Conservation (phyloP, 2,888 invertebrate species). For the Drosophila aldrichi region DNA sequence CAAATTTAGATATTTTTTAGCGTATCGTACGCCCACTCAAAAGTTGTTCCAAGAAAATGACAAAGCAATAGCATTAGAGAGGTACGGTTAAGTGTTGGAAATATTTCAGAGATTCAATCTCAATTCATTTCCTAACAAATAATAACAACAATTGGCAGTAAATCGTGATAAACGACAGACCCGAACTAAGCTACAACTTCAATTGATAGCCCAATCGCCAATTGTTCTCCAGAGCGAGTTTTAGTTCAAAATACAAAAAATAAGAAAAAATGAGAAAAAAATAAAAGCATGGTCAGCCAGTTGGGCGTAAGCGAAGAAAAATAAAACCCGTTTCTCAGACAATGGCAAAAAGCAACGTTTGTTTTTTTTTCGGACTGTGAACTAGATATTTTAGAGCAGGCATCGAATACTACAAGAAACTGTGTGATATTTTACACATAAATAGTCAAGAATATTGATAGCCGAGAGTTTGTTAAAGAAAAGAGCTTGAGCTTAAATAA, state of each 20-base stretch:
- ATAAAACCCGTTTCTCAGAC: conserved; percentile 68
- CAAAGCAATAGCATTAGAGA: conserved; percentile 32
- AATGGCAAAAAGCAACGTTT: conserved; percentile 51
- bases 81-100: conserved; percentile 15
- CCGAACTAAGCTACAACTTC: conserved; percentile 42
- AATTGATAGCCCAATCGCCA: conserved; percentile 62
- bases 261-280: conserved; percentile 1
- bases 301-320: conserved; percentile 53
- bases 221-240: conserved; percentile 62
- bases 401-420: conserved; percentile 9
- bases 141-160: conserved; percentile 62
- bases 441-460: conserved; percentile 18
- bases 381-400: conserved; percentile 40
- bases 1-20: conserved; percentile 19
- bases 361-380: conserved; percentile 43
- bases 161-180: conserved; percentile 68
- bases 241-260: conserved; percentile 23
- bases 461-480: conserved; percentile 4
- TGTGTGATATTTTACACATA: conserved; percentile 16
- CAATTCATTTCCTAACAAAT: conserved; percentile 46
- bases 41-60: conserved; percentile 48
- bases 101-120: conserved; percentile 25
- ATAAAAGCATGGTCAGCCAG: conserved; percentile 42
- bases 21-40: conserved; percentile 51
- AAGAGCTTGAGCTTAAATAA: not conserved